A percentile compares a stretch with the other conserved stretches of the same genome.
phyloP scores from a whole-genome alignment of 2,797 vertebrate species.

The Coracias cyanogaster region DNA sequence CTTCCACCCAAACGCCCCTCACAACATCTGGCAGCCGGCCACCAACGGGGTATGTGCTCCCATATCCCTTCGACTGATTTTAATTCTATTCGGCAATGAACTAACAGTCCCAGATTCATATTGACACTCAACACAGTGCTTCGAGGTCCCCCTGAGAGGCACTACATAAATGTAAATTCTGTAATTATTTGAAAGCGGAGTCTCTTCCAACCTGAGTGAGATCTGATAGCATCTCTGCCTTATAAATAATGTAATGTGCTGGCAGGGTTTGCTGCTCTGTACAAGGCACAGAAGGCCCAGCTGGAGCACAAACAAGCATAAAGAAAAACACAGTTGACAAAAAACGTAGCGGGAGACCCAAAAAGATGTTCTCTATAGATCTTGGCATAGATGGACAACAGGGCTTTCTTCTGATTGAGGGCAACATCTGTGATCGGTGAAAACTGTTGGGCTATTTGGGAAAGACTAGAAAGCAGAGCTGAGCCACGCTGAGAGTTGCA shows the following conservation, averaged over 20 bases:
- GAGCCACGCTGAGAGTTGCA: background rate
- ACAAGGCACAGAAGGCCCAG: conserved; percentile 47
- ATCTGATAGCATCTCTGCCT: conserved; percentile 59
- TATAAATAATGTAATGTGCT: conserved; percentile 65
- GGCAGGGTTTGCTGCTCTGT: conserved; percentile 20
- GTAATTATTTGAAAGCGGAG: conserved; percentile 63
- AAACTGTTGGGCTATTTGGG: background rate
- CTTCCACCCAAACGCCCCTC: background rate
- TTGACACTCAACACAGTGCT: background rate
- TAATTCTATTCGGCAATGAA: background rate
- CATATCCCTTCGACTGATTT: accelerated
- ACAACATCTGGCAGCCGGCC: background rate
- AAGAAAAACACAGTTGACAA: conserved; percentile 39
- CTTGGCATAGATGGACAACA: background rate
- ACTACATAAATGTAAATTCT: conserved; percentile 57
- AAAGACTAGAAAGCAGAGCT: background rate
- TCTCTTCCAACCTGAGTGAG: conserved; percentile 59
- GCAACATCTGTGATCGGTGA: background rate
- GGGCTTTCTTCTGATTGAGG: background rate
- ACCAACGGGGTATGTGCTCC: background rate
- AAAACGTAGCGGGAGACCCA: background rate
- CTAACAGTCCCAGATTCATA: background rate
- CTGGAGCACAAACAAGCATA: conserved; percentile 49
- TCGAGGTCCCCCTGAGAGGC: conserved; percentile 32
- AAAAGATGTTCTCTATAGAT: conserved; percentile 12